These are phyloP conservation scores for Ruditapes philippinarum DNA, from an alignment of 1,140 invertebrate species.

Conservation along the genomic window DNA sequence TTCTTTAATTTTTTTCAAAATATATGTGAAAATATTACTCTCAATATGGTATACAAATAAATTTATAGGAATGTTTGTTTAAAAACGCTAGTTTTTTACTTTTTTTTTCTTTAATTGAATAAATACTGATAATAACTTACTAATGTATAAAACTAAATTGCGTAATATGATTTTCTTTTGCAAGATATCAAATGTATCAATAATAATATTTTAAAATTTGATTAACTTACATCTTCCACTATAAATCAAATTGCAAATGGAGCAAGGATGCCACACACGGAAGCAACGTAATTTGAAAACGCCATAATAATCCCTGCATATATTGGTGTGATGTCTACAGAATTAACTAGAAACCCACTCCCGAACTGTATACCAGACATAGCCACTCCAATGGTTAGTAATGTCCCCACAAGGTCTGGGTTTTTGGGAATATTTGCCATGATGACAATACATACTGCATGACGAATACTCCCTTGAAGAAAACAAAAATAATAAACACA, in stretches of 20 bases:
- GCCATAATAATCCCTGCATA: conserved; percentile 84
- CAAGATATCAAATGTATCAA: too few species aligned
- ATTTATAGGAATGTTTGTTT: too few species aligned
- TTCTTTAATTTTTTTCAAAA: too few species aligned
- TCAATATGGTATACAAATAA: too few species aligned
- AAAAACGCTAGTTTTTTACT: too few species aligned
- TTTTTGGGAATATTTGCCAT: conserved; percentile 77
- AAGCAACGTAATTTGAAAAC: conserved; percentile 81
- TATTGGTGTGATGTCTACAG: conserved; percentile 94
- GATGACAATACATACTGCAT: conserved; percentile 78
- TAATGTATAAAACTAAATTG: too few species aligned
- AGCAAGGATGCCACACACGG: conserved; percentile 80
- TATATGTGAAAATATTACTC: too few species aligned
- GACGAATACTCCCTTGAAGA: conserved; percentile 72
- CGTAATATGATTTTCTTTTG: too few species aligned
- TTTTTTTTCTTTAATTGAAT: too few species aligned
- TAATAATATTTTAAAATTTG: too few species aligned
- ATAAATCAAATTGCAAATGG: conserved; percentile 67
- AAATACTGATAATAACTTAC: too few species aligned
- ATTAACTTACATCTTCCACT: conserved; percentile 76
- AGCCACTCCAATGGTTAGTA: conserved; percentile 92
- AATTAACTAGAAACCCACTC: conserved; percentile 94
- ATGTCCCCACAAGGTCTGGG: conserved; percentile 91
- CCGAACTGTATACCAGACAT: conserved; percentile 90
- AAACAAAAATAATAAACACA: neutral